Percentiles rank a stretch among this genome's conserved stretches.
phyloP scores from a whole-genome alignment of 2,113 vertebrate genomes.

The Clarias magur region DNA sequence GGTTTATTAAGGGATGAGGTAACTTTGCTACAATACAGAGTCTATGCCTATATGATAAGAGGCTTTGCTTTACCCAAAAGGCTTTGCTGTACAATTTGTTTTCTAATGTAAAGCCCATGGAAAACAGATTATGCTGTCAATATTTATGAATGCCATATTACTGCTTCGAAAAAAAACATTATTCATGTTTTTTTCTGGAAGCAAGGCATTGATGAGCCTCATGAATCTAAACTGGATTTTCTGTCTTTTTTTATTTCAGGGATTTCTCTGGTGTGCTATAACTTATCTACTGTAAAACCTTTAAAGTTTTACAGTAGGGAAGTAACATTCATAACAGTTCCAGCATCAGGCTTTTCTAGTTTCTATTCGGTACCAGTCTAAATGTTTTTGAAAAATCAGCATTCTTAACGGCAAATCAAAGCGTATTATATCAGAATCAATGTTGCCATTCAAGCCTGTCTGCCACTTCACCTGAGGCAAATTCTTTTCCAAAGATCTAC shows the following conservation, averaged over 20 bases:
- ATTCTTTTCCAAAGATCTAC: background rate
- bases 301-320: background rate
- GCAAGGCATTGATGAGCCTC: background rate
- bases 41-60: background rate
- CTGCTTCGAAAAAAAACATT: background rate
- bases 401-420: background rate
- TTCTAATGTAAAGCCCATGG: background rate
- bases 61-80: background rate
- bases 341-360: background rate
- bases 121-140: background rate
- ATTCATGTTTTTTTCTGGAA: background rate
- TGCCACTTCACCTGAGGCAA: background rate
- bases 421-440: background rate
- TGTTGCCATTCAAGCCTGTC: background rate
- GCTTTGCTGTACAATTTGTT: background rate
- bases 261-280: background rate
- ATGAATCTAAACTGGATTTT: background rate
- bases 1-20: background rate
- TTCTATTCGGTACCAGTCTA: background rate
- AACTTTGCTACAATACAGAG: background rate
- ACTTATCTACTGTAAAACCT: background rate
- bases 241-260: background rate
- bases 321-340: conserved; percentile 6
- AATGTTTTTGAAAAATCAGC: conserved; percentile 2
- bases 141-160: conserved; percentile 1